Base-by-base conservation (phyloP, 2,888 invertebrate species). In the Lysandra bellargus region DNA sequence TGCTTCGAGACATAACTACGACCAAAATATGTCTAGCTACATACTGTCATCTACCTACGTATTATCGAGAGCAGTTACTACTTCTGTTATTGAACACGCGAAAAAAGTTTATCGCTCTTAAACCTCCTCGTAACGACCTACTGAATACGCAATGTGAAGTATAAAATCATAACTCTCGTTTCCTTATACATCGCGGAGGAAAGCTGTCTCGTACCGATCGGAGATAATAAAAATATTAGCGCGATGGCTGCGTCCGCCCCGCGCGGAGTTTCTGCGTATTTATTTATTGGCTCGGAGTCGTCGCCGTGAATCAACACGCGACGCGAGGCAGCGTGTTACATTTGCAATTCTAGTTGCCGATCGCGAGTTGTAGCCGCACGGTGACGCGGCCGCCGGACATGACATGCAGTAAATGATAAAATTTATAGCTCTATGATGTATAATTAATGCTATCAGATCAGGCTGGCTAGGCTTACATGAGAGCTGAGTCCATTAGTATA, bases 211-310 rank as follows among this genome's bases (percentile, higher is more conserved):
- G 69, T 69, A 69, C 69, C 14, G 33, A 69, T 69, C 14, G 14
- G 30, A 69, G 69, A 69, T 69, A 37, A 33, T 69, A 14, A 69
- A 69, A 37, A 69, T 37, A 69, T 69, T 69, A 37, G 69, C 69
- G 69, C 69, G 33, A 37, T 37, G 33, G 14, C 33, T 33, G 33
- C 69, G 69, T 33, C 3, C 1, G 23, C 23, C 30, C 1, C 30
- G 64, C 12, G 30, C 17, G 61, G 23, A n/a, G 23, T 9, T 64
- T 30, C 69, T 14, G 30, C 7, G 37, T 69, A 33, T 69, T 33
- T 69, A 69, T 69, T 69, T 69, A 69, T 69, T 69, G 69, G 69
- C 69, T 69, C 69, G 33, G 33, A 69, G 69, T 17, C 33, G 69
- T 69, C 69, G 33, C 33, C 69, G 5, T 69, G 33, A 69, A 69